These are phyloP conservation scores for Drosophila insularis DNA, from an alignment of 1,140 invertebrate species.

Conservation along the genomic window DNA sequence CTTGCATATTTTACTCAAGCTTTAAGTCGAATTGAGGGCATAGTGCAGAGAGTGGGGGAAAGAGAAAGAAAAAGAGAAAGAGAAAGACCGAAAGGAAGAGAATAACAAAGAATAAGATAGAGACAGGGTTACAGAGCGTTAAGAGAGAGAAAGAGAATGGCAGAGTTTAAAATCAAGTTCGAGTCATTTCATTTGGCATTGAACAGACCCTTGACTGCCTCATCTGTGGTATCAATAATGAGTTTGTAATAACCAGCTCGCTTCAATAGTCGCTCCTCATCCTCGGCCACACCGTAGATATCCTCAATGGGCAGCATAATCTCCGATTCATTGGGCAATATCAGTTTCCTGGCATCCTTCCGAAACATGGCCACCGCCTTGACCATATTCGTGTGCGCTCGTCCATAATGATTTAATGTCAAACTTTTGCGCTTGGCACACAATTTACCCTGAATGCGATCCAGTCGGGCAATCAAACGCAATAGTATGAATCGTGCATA, in stretches of 20 bases:
- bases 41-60: not conserved
- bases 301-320: slow-evolving; percentile 74
- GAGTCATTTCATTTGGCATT: slow-evolving; percentile 51
- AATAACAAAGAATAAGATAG: not conserved
- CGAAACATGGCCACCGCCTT: slow-evolving; percentile 73
- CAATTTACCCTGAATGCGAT: slow-evolving; percentile 65
- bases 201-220: slow-evolving; percentile 63
- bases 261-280: slow-evolving; percentile 60
- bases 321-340: slow-evolving; percentile 72
- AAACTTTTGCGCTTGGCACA: slow-evolving; percentile 48
- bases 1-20: slow-evolving; percentile 14
- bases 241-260: slow-evolving; percentile 66
- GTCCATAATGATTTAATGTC: slow-evolving; percentile 49
- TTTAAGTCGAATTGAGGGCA: slow-evolving; percentile 7
- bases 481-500: slow-evolving; percentile 69
- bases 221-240: slow-evolving; percentile 64
- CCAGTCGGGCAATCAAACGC: slow-evolving; percentile 68
- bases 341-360: slow-evolving; percentile 72
- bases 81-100: too few relatives aligned
- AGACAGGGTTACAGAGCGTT: not conserved
- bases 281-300: slow-evolving; percentile 69
- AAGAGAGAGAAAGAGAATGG: not conserved
- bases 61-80: not conserved
- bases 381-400: slow-evolving; percentile 65
- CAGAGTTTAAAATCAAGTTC: not conserved